Evolutionary conservation across 2,888 invertebrate genomes (phyloP).

Genomic region (Melanotus villosus): DNA sequence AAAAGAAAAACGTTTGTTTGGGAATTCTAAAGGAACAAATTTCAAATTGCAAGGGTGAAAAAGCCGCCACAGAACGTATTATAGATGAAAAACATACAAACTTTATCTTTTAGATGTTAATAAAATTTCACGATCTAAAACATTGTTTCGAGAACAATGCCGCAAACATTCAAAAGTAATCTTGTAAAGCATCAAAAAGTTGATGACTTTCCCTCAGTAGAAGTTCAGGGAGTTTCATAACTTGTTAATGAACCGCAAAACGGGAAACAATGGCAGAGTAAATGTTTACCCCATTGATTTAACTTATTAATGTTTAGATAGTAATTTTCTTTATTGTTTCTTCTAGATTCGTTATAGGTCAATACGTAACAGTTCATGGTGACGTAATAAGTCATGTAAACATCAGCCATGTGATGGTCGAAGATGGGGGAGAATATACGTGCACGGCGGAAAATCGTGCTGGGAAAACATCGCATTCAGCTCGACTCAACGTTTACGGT

Average conservation of each 20-base stretch:
- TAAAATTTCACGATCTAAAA: constrained; percentile 9
- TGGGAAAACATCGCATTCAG: constrained; percentile 81
- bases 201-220: constrained; percentile 14
- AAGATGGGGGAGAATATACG: constrained; percentile 86
- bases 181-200: constrained; percentile 6
- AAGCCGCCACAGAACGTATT: no score
- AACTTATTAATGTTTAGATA: background rate
- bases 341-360: constrained; percentile 81
- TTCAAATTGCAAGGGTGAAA: no score
- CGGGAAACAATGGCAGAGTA: constrained; percentile 24
- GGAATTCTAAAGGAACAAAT: no score
- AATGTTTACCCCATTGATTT: constrained; percentile 5
- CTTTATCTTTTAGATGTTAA: constrained; percentile 2
- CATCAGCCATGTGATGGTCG: constrained; percentile 83
- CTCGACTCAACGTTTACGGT: constrained; percentile 86
- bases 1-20: no score
- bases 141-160: constrained; percentile 16
- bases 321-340: constrained; percentile 18
- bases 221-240: constrained; percentile 25
- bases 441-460: constrained; percentile 84
- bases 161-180: constrained; percentile 16
- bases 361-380: constrained; percentile 83
- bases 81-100: background rate
- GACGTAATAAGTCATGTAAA: constrained; percentile 89
- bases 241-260: constrained; percentile 31